A percentile compares a stretch with the other conserved stretches of the same genome.
Evolutionary conservation across 2,797 vertebrate genomes (phyloP).

Genomic region (Scolopax rusticola): DNA sequence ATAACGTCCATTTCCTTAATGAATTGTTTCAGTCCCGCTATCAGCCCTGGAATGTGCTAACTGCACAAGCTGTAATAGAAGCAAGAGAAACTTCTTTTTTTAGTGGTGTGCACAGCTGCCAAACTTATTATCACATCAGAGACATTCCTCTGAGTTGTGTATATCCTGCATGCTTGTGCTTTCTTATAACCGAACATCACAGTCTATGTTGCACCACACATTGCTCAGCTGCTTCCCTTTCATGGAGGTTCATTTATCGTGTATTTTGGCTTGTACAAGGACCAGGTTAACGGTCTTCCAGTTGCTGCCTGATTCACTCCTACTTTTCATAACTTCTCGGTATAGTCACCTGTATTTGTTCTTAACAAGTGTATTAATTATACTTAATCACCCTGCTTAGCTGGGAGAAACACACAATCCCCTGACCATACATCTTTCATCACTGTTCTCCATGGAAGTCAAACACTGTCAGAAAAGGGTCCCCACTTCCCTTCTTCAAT

Average conservation of each 20-base stretch:
- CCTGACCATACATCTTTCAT: neutral
- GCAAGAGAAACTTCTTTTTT: constrained; percentile 33
- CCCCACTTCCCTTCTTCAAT: neutral
- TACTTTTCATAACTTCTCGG: constrained; percentile 6
- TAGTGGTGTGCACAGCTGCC: constrained; percentile 19
- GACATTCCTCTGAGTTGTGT: constrained; percentile 30
- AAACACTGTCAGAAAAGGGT: neutral
- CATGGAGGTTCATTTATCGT: neutral
- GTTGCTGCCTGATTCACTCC: neutral
- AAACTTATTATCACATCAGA: constrained; percentile 55
- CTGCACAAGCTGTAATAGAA: constrained; percentile 7
- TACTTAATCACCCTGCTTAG: neutral
- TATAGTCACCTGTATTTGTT: constrained; percentile 11
- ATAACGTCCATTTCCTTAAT: neutral
- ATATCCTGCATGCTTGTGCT: constrained; percentile 25
- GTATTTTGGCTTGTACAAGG: neutral
- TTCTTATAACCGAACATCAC: constrained; percentile 34
- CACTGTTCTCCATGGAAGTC: neutral
- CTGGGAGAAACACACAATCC: neutral
- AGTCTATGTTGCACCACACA: neutral
- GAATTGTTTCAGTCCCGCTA: neutral
- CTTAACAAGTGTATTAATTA: neutral
- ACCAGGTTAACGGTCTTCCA: neutral
- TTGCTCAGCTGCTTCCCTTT: constrained; percentile 35
- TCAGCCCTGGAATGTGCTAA: constrained; percentile 28